phyloP scores from a whole-genome alignment of 2,888 invertebrate species.

The Halictus quadricinctus region DNA sequence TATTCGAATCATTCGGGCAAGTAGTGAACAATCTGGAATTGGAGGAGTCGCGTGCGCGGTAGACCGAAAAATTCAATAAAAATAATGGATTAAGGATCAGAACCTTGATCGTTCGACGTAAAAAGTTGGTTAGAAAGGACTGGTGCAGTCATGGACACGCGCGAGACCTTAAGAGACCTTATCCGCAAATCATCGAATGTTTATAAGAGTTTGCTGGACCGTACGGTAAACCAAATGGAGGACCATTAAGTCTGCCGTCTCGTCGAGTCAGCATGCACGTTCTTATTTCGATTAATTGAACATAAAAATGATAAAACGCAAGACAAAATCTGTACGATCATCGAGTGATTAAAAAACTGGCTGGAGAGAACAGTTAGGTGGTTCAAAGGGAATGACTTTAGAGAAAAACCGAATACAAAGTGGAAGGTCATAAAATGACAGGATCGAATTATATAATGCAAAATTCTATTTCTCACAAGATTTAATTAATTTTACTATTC shows the following conservation, averaged over 20 bases:
- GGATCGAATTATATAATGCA: neutral
- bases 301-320: neutral
- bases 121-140: neutral
- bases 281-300: neutral
- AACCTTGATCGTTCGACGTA: neutral
- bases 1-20: neutral
- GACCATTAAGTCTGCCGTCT: too few relatives aligned
- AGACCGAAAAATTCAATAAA: neutral
- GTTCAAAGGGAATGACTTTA: too few relatives aligned
- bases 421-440: neutral
- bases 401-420: too few relatives aligned
- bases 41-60: neutral
- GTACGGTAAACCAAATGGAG: neutral
- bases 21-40: neutral
- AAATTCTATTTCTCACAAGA: too few relatives aligned
- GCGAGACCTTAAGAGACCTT: neutral
- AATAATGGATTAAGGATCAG: neutral
- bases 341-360: neutral
- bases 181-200: neutral
- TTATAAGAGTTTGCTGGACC: neutral
- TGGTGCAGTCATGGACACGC: neutral
- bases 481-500: too few relatives aligned
- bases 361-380: neutral
- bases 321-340: neutral
- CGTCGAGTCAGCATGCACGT: too few relatives aligned